Percentiles rank a stretch among this genome's conserved stretches.
These are phyloP conservation scores for Neoascia interrupta DNA, from an alignment of 2,888 invertebrate species.

Conservation along the genomic window DNA sequence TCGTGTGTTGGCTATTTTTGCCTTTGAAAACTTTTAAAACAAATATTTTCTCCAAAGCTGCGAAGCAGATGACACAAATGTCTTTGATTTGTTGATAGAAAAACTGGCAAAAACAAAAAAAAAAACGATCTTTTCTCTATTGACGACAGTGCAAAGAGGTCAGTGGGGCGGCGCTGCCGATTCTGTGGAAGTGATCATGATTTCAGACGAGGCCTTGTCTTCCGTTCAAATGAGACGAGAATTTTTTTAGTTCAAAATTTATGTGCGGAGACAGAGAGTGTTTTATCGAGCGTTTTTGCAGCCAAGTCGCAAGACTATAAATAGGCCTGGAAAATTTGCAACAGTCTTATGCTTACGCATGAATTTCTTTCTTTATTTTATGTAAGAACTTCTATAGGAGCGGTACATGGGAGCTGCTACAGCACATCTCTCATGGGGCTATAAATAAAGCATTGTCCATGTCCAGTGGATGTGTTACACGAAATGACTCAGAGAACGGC, in stretches of 20 bases:
- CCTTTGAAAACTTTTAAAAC: constrained; percentile 29
- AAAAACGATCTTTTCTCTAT: constrained; percentile 11
- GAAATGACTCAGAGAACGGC: too few species aligned
- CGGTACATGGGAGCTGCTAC: constrained; percentile 13
- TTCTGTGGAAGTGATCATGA: constrained; percentile 33
- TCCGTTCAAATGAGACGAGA: constrained; percentile 3
- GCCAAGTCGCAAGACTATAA: constrained; percentile 22
- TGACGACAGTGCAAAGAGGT: constrained; percentile 28
- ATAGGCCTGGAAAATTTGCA: constrained; percentile 46
- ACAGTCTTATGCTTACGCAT: constrained; percentile 18
- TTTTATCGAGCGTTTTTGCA: constrained; percentile 15
- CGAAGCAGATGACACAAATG: constrained; percentile 32
- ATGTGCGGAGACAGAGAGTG: not conserved
- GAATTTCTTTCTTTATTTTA: constrained; percentile 13
- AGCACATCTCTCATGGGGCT: constrained; percentile 15
- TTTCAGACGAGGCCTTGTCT: constrained; percentile 15
- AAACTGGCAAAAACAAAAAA: constrained; percentile 7
- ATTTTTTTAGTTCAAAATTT: not conserved
- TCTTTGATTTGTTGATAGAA: constrained; percentile 25
- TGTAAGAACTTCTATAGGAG: not conserved
- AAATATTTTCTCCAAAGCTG: constrained; percentile 47
- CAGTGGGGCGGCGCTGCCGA: constrained; percentile 36
- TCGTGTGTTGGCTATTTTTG: constrained; percentile 47
- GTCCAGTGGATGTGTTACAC: too few species aligned
- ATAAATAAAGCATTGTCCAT: constrained; percentile 25